A percentile compares a stretch with the other conserved stretches of the same genome.
Conservation (phyloP, 2,888 invertebrate species). For the Periphyllus acericola region DNA sequence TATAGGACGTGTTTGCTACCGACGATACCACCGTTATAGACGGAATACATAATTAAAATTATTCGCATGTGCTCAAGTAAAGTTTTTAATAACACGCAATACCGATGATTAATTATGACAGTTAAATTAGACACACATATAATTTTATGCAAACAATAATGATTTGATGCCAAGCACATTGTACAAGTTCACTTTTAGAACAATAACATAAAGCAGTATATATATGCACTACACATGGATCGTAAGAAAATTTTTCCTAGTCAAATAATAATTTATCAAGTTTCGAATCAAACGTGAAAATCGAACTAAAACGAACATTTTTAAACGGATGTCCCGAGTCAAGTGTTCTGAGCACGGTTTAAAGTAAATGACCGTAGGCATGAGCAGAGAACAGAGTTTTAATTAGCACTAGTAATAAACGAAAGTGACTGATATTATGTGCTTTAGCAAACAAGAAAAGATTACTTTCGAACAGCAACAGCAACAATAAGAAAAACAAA, state of each 20-base stretch:
- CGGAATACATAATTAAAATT: conserved; percentile 22
- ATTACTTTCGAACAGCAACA: not conserved
- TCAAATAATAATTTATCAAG: not conserved
- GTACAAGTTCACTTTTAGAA: not conserved
- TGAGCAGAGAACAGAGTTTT: not conserved
- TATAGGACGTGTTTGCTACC: not conserved
- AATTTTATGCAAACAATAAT: not conserved
- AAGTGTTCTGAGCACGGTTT: not conserved
- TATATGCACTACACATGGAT: not conserved
- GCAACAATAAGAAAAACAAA: not conserved
- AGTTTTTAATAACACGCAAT: conserved; percentile 16
- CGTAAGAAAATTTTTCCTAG: not conserved
- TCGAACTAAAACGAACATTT: not conserved
- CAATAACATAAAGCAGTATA: not conserved
- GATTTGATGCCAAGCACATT: not conserved
- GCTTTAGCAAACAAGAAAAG: not conserved
- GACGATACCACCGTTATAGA: not conserved
- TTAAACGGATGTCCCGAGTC: not conserved
- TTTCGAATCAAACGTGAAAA: not conserved
- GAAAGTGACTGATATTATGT: not conserved
- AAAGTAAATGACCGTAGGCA: not conserved
- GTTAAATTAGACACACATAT: conserved; percentile 21
- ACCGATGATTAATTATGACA: conserved; percentile 24
- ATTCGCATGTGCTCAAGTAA: not conserved
- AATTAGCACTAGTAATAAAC: not conserved